Evolutionary conservation across 2,113 vertebrate species (phyloP).

Genomic region (Rostratula benghalensis): DNA sequence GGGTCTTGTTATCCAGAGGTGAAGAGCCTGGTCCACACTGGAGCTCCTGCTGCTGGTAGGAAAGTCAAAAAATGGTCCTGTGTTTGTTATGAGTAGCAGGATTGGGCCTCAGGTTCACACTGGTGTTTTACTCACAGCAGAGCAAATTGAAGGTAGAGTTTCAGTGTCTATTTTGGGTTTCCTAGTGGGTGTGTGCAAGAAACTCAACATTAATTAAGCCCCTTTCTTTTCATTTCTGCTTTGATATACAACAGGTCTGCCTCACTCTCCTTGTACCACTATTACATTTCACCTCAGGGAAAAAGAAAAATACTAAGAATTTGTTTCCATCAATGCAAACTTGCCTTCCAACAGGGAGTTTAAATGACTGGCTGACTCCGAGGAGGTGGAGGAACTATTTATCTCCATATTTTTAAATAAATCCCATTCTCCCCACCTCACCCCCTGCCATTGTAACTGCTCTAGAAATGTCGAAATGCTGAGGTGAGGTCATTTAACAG

Average conservation of each 20-base stretch:
- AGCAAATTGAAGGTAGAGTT: not conserved
- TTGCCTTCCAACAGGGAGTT: conserved; percentile 45
- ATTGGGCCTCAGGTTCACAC: not conserved
- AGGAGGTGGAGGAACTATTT: conserved; percentile 2
- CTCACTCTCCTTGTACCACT: not conserved
- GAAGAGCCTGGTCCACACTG: not conserved
- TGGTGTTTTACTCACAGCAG: not conserved
- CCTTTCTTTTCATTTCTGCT: conserved; percentile 25
- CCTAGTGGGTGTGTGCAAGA: not conserved
- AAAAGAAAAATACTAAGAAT: conserved; percentile 15
- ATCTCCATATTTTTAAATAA: conserved; percentile 37
- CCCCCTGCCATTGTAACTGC: not conserved
- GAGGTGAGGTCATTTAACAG: conserved; percentile 47
- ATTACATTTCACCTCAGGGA: conserved; percentile 37
- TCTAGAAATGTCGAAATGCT: not conserved
- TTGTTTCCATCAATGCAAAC: conserved; percentile 41
- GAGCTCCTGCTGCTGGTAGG: not conserved
- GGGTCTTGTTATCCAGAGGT: not conserved
- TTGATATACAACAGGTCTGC: conserved; percentile 37
- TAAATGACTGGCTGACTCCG: conserved; percentile 12
- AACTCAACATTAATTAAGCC: not conserved
- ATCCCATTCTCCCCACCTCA: conserved; percentile 15
- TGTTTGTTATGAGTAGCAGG: not conserved
- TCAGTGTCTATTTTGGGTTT: conserved; percentile 3
- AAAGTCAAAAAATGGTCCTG: not conserved